These are phyloP conservation scores for Drosophila repletoides DNA, from an alignment of 1,140 invertebrate genomes.

Conservation along the genomic window DNA sequence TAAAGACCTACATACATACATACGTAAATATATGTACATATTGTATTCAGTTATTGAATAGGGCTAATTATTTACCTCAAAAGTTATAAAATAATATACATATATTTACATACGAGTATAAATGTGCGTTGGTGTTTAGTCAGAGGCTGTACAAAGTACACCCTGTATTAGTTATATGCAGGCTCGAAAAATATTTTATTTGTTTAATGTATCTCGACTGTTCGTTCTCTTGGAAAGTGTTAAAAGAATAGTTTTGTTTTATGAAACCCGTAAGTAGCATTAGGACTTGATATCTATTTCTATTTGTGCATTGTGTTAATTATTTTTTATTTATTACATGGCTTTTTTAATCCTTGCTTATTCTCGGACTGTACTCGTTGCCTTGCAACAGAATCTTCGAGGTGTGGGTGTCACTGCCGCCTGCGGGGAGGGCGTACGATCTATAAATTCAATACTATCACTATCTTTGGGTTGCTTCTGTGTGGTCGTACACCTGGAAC, in stretches of 20 bases:
- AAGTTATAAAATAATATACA: slow-evolving; percentile 47
- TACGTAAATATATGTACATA: slow-evolving; percentile 12
- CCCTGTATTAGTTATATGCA: slow-evolving; percentile 1
- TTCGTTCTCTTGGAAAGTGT: too few relatives aligned
- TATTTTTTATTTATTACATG: too few relatives aligned
- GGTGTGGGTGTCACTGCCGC: slow-evolving; percentile 20
- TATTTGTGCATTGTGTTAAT: slow-evolving; percentile 11
- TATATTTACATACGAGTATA: slow-evolving; percentile 31
- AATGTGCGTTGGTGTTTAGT: slow-evolving; percentile 25
- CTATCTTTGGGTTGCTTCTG: slow-evolving; percentile 45
- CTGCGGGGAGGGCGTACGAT: slow-evolving; percentile 78
- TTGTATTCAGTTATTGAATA: slow-evolving; percentile 32
- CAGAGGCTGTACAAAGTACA: neutral
- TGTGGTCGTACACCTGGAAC: slow-evolving; percentile 6
- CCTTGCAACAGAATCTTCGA: slow-evolving; percentile 32
- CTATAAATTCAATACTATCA: slow-evolving; percentile 79
- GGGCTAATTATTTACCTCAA: slow-evolving; percentile 12
- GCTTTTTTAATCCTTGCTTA: slow-evolving; percentile 24
- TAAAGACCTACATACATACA: slow-evolving; percentile 47
- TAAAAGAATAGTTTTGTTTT: too few relatives aligned
- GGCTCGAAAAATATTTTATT: slow-evolving; percentile 35
- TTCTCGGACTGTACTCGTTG: slow-evolving; percentile 39
- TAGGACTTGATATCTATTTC: too few relatives aligned
- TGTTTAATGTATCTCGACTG: slow-evolving; percentile 15
- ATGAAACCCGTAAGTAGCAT: too few relatives aligned